phyloP scores from a whole-genome alignment of 2,113 vertebrate genomes.

The Sinocyclocheilus anshuiensis region DNA sequence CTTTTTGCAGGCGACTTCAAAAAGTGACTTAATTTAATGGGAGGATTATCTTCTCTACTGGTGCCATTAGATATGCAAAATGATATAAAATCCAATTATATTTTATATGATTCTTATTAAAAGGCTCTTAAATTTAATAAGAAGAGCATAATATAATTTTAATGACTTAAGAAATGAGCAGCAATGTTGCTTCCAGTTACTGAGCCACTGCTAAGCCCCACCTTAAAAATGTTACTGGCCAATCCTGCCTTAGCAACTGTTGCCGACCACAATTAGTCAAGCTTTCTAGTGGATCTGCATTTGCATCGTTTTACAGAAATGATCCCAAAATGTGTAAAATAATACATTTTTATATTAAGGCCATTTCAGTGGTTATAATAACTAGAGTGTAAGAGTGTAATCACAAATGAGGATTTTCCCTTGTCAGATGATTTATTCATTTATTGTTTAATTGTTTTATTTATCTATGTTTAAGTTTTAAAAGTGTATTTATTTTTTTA shows the following conservation, averaged over 20 bases:
- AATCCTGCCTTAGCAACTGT: slow-evolving; percentile 7
- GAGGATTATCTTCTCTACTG: not conserved
- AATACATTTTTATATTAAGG: not conserved
- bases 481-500: no score
- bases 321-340: not conserved
- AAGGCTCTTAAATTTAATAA: not conserved
- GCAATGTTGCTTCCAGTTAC: not conserved
- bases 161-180: slow-evolving; percentile 18
- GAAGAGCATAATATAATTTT: not conserved
- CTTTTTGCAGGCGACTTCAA: slow-evolving; percentile 11
- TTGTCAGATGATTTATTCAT: not conserved
- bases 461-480: no score
- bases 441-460: no score
- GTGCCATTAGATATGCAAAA: slow-evolving; percentile 24
- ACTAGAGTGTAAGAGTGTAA: not conserved
- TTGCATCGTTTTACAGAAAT: not conserved
- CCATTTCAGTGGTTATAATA: not conserved
- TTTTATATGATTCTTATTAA: slow-evolving; percentile 44
- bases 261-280: not conserved
- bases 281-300: not conserved
- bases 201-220: not conserved
- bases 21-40: not conserved
- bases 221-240: not conserved
- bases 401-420: not conserved
- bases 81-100: slow-evolving; percentile 33